phyloP scores from a whole-genome alignment of 2,888 invertebrate species.

The Oasisia sp. region DNA sequence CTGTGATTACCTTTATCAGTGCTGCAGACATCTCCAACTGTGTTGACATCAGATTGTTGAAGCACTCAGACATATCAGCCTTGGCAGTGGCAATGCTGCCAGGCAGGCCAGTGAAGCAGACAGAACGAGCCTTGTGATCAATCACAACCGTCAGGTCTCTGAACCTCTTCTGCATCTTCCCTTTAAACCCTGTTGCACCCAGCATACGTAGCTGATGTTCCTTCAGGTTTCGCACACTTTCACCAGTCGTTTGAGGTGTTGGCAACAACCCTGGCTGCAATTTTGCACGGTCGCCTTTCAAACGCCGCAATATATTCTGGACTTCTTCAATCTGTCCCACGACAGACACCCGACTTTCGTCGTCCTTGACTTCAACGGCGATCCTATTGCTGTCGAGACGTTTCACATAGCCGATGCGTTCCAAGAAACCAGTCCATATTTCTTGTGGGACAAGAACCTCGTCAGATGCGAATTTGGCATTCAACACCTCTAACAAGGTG shows the following conservation, averaged over 20 bases:
- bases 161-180: neutral
- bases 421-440: neutral
- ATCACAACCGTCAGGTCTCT: neutral
- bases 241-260: neutral
- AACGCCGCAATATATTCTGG: neutral
- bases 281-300: neutral
- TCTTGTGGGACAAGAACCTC: neutral
- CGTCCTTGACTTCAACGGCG: neutral
- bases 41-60: neutral
- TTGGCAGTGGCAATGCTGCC: neutral
- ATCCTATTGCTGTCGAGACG: neutral
- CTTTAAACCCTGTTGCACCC: neutral
- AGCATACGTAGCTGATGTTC: neutral
- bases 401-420: neutral
- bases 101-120: neutral
- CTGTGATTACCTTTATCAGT: neutral
- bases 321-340: neutral
- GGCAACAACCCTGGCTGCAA: neutral
- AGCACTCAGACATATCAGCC: neutral
- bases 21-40: neutral
- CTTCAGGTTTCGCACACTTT: neutral
- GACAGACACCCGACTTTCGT: neutral
- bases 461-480: neutral
- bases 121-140: neutral
- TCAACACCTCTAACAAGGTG: neutral